Base-by-base conservation (phyloP, 2,113 vertebrate genomes). In the Boleophthalmus pectinirostris region DNA sequence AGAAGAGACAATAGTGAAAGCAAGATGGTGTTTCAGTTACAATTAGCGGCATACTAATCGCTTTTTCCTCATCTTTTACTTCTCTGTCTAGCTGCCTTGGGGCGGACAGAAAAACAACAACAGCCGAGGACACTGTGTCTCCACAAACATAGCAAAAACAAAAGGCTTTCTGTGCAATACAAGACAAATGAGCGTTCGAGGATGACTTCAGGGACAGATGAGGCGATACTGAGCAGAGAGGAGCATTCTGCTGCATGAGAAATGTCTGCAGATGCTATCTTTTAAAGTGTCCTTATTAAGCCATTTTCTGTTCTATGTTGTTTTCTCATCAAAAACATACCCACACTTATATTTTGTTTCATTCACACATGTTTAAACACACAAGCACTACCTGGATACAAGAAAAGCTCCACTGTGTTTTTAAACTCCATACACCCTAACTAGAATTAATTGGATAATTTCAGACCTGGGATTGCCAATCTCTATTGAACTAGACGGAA, bases 21-120 rank as follows among this genome's bases (percentile, higher is more conserved):
- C 60, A 81, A 85, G 76, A 80, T 6, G 72, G 16, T 1, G 77
- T 66, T 88, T 89, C 84, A 51, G 69, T 77, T 70, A 74, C 82
- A 83, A 90, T 86, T 87, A 84, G 79, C 80, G 43, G 66, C 78
- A 77, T 68, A 72, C 49, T 88, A 85, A 86, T 89, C 82, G 70
- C 67, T 72, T 78, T 77, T 57, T 53, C 69, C 67, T 54, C 68
- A 70, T 78, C 67, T 75, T 70, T 74, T 64, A 46, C 65, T 65
- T 18, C 51, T 51, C 21, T 29, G n/a, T 73, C 21, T 70, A 13
- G 0, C 4, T 77, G 75, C 81, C 81, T 81, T 16, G 1, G 45
- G 85, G 82, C 74, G 11, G 1, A 43, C 0, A 11, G 67, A 70
- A 56, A 51, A 82, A 51, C 54, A 73, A 66, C 13, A 85, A 66